Evolutionary conservation across 2,113 vertebrate species (phyloP).

Genomic region (Myotis brandtii): DNA sequence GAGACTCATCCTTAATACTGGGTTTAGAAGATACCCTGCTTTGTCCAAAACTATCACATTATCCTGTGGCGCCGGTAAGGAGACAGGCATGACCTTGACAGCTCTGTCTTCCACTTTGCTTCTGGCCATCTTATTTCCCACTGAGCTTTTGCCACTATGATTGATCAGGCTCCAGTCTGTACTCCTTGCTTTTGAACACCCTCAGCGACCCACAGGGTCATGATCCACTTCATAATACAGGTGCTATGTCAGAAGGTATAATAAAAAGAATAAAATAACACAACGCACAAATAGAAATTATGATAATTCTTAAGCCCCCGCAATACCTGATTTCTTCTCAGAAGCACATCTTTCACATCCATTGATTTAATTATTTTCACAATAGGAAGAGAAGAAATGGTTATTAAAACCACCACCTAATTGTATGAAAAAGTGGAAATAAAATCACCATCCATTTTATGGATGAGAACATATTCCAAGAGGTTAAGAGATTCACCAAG

Average conservation of each 20-base stretch:
- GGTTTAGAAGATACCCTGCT: background rate
- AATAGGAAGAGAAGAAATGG: background rate
- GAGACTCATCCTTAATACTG: background rate
- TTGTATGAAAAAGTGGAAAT: background rate
- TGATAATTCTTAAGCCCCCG: background rate
- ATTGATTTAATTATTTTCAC: background rate
- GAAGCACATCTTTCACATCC: background rate
- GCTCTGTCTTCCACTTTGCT: background rate
- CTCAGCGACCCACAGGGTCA: background rate
- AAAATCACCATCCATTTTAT: slow-evolving; percentile 30
- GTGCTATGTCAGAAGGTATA: background rate
- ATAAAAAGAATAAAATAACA: slow-evolving; percentile 43
- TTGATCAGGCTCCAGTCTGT: background rate
- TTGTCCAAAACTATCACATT: background rate
- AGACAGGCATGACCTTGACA: background rate
- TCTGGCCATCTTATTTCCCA: background rate
- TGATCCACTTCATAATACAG: background rate
- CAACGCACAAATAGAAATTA: background rate
- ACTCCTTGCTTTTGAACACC: background rate
- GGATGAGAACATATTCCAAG: background rate
- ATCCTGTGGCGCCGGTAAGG: background rate
- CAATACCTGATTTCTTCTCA: background rate
- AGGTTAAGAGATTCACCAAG: background rate
- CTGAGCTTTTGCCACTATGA: background rate
- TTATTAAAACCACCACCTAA: background rate